Evolutionary conservation across 2,888 invertebrate species (phyloP).

Genomic region (Sympetrum striolatum): DNA sequence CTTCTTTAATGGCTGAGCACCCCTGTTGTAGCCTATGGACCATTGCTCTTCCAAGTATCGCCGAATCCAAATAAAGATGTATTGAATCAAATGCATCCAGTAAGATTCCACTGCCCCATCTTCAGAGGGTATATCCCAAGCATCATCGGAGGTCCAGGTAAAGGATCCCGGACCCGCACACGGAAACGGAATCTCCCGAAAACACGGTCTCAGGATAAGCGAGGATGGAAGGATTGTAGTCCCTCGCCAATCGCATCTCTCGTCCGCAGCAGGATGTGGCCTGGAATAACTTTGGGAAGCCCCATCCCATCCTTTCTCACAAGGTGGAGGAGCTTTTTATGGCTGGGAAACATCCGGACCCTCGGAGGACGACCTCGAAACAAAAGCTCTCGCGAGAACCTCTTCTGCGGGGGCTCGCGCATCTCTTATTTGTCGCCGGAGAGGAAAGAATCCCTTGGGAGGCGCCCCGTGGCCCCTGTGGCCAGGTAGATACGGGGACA

Average conservation of each 20-base stretch:
- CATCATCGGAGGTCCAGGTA: no score
- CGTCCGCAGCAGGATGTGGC: conserved; percentile 25
- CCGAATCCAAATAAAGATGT: no score
- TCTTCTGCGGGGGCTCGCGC: background rate
- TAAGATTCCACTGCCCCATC: no score
- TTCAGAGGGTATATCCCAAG: no score
- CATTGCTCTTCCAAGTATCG: no score
- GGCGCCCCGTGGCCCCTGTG: no score
- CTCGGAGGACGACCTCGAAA: background rate
- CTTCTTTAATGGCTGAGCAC: no score
- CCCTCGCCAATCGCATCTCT: background rate
- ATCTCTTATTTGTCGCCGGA: background rate
- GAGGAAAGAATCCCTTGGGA: no score
- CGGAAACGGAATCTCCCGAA: background rate
- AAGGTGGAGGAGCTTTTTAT: conserved; percentile 24
- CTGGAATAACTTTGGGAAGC: background rate
- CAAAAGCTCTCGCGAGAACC: conserved; percentile 9
- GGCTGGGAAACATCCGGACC: conserved; percentile 40
- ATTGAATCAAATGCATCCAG: no score
- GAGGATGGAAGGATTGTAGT: no score
- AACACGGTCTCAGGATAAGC: background rate
- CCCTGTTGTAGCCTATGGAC: no score
- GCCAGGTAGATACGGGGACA: no score
- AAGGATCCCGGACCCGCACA: background rate
- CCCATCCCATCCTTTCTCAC: conserved; percentile 13